Evolutionary conservation across 2,888 invertebrate species (phyloP).

Genomic region (Hyppa rectilinea): DNA sequence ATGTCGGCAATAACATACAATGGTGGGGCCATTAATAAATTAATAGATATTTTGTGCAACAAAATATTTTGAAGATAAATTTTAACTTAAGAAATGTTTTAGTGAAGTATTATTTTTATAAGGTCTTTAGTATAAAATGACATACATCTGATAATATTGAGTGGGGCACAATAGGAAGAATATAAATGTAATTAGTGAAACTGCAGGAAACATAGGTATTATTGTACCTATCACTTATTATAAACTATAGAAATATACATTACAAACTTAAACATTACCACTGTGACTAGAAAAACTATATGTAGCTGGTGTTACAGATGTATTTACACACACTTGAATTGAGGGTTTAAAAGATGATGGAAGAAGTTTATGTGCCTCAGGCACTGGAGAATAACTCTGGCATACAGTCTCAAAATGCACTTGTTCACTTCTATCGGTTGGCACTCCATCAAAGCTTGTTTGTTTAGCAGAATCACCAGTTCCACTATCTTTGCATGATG

Average conservation of each 20-base stretch:
- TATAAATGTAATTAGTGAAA: constrained; percentile 82
- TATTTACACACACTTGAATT: constrained; percentile 90
- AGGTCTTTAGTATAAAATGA: background rate
- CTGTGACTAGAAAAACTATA: constrained; percentile 91
- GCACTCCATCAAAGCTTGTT: constrained; percentile 92
- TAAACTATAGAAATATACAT: constrained; percentile 72
- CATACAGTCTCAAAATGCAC: constrained; percentile 87
- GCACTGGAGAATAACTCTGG: constrained; percentile 87
- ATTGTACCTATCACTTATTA: constrained; percentile 63
- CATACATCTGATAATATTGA: background rate
- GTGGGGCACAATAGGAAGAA: constrained; percentile 10
- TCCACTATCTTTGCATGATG: constrained; percentile 95
- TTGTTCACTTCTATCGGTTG: constrained; percentile 85
- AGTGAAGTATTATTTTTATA: background rate
- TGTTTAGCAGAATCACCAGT: constrained; percentile 95
- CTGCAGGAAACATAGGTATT: constrained; percentile 74
- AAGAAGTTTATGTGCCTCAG: constrained; percentile 88
- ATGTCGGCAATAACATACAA: constrained; percentile 25
- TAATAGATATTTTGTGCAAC: constrained; percentile 3
- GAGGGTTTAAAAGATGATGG: constrained; percentile 89
- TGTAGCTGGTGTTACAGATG: constrained; percentile 89
- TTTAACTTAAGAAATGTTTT: background rate
- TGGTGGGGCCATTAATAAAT: constrained; percentile 6
- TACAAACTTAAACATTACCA: constrained; percentile 85
- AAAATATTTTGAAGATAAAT: background rate